These are phyloP conservation scores for Epicampocera succincta DNA, from an alignment of 2,888 invertebrate species.

Conservation along the genomic window DNA sequence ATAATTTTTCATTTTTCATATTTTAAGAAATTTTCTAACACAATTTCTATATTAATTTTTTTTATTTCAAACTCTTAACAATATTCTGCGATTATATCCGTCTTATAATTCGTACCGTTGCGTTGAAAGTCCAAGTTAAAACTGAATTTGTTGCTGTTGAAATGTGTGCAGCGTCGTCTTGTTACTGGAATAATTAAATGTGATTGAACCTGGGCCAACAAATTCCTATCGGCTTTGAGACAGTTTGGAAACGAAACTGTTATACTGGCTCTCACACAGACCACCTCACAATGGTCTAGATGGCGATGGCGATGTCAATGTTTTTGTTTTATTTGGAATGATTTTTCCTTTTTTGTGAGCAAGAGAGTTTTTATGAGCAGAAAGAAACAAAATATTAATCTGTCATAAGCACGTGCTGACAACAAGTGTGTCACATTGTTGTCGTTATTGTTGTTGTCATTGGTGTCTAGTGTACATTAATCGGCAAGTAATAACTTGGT, in stretches of 20 bases:
- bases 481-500: slow-evolving; percentile 33
- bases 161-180: slow-evolving; percentile 39
- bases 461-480: slow-evolving; percentile 38
- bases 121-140: slow-evolving; percentile 54
- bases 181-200: slow-evolving; percentile 53
- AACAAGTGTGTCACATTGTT: slow-evolving; percentile 62
- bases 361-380: neutral
- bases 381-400: slow-evolving; percentile 18
- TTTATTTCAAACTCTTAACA: neutral
- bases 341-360: neutral
- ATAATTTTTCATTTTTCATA: neutral
- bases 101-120: slow-evolving; percentile 27
- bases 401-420: slow-evolving; percentile 67
- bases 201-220: slow-evolving; percentile 42
- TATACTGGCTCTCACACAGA: slow-evolving; percentile 34
- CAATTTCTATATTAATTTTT: neutral
- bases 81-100: neutral
- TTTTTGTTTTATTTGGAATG: neutral
- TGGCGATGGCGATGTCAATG: neutral
- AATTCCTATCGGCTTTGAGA: slow-evolving; percentile 4
- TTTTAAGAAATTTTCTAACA: neutral
- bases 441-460: slow-evolving; percentile 18
- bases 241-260: slow-evolving; percentile 51
- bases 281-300: neutral
- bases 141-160: slow-evolving; percentile 68